phyloP scores from a whole-genome alignment of 2,113 vertebrate species.

The Coregonus clupeaformis region DNA sequence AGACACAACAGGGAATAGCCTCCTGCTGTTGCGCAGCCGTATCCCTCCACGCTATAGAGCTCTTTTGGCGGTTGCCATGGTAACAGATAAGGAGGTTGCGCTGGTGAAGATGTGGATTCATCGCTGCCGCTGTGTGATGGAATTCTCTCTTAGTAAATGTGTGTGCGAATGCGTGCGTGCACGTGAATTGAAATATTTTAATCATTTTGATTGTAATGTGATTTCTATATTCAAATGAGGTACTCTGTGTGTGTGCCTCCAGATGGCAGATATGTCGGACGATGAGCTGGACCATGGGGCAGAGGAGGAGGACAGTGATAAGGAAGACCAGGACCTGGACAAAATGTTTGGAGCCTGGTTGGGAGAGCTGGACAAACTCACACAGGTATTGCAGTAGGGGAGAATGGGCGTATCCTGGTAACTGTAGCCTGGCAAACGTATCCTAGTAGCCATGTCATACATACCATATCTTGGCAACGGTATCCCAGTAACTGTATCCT shows the following conservation, averaged over 20 bases:
- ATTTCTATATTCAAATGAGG: too few relatives aligned
- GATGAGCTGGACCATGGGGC: constrained; percentile 96
- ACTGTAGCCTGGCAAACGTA: constrained; percentile 39
- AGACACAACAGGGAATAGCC: constrained; percentile 10
- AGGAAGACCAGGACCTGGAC: constrained; percentile 97
- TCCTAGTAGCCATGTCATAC: constrained; percentile 58
- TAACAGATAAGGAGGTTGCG: constrained; percentile 50
- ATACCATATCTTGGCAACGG: constrained; percentile 67
- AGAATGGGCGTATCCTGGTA: constrained; percentile 47
- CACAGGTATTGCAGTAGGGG: constrained; percentile 69
- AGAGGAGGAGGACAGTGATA: constrained; percentile 97
- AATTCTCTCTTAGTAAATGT: background rate
- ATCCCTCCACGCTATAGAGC: constrained; percentile 24
- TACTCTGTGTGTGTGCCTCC: constrained; percentile 35
- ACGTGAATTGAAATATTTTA: too few relatives aligned
- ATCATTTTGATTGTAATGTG: too few relatives aligned
- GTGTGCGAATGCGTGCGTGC: too few relatives aligned
- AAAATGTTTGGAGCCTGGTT: constrained; percentile 99
- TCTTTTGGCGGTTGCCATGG: constrained; percentile 52
- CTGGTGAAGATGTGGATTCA: constrained; percentile 23
- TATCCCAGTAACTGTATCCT: too few relatives aligned
- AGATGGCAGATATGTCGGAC: constrained; percentile 98
- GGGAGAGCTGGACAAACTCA: constrained; percentile 90
- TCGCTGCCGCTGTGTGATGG: constrained; percentile 1
- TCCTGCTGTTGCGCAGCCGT: too few relatives aligned